phyloP scores from a whole-genome alignment of 1,140 invertebrate species.

The Caenorhabditis tropicalis region DNA sequence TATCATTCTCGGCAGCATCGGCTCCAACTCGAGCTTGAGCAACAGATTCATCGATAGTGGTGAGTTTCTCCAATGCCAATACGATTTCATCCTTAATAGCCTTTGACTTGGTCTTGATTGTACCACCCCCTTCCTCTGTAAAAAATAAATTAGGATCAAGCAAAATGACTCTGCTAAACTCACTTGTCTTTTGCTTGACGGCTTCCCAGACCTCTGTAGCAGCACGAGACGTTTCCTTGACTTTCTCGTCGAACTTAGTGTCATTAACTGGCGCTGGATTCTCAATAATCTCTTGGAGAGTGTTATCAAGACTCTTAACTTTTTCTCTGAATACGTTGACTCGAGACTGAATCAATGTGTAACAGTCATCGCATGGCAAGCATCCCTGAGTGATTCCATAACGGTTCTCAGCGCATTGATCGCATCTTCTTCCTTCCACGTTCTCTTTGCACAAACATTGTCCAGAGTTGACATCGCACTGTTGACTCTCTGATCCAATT shows the following conservation, averaged over 20 bases:
- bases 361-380: constrained; percentile 70
- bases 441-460: constrained; percentile 89
- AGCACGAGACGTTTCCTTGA: constrained; percentile 59
- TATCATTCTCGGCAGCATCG: constrained; percentile 51
- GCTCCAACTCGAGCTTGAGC: constrained; percentile 60
- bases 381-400: constrained; percentile 63
- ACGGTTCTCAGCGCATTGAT: constrained; percentile 79
- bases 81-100: constrained; percentile 60
- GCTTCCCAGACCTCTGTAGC: constrained; percentile 62
- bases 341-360: constrained; percentile 67
- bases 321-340: constrained; percentile 63
- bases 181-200: constrained; percentile 60
- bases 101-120: constrained; percentile 15
- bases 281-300: constrained; percentile 70
- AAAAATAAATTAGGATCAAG: not conserved
- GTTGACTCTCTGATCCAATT: constrained; percentile 63
- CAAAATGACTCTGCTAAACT: not conserved
- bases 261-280: constrained; percentile 70
- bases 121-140: constrained; percentile 18
- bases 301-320: constrained; percentile 60
- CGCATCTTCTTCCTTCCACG: constrained; percentile 91
- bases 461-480: constrained; percentile 73
- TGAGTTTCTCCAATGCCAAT: constrained; percentile 56
- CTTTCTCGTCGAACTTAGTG: constrained; percentile 64
- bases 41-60: constrained; percentile 60